Evolutionary conservation across 1,140 invertebrate species (phyloP), one percentile per base, ranked within the genome.

Genomic region (Drosophila lacertosa): DNA sequence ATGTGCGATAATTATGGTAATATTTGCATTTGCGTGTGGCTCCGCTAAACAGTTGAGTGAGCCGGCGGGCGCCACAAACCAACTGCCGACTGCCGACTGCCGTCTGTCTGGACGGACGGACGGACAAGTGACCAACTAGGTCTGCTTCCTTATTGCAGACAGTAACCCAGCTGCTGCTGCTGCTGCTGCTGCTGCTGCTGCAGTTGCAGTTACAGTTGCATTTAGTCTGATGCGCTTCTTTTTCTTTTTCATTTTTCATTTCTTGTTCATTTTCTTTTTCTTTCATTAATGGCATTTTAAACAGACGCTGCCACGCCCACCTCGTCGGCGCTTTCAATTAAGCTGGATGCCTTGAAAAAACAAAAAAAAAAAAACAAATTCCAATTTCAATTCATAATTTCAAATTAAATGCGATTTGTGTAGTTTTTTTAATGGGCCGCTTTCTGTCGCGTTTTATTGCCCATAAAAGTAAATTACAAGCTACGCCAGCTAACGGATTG

Each of bases 1-100:
- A 81, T 75, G 81, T 84, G 81, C 81, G 81, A 84, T 84, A 86
- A 84, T 84, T 84, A 84, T 84, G 81, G 82, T 84, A 86, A 84
- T 84, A 84, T 84, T 84, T 84, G 81, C 81, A 84, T 86, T 84
- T 84, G 81, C 81, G 82, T 84, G 81, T 84, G 81, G 81, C 81
- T 84, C 77, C 81, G 81, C 76, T 84, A 86, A 84, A 84, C 81
- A 84, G 81, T 84, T 88, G 81, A 84, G 77, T 88, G 81, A 84
- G 73, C 60, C 60, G 81, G 62, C 75, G 79, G 79, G 79, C 79
- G 79, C 79, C 80, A 78, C 29, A 22, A 40, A 29, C 53, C 26
- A 20, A 13, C 35, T 18, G 16, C 18, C 33, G 20, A 4, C 22
- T 37, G 2, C 13, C 18, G 40, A 16, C 15, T 22, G 2, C 11